These are phyloP conservation scores for Acipenser oxyrinchus DNA, from an alignment of 2,797 vertebrate species.

Conservation along the genomic window DNA sequence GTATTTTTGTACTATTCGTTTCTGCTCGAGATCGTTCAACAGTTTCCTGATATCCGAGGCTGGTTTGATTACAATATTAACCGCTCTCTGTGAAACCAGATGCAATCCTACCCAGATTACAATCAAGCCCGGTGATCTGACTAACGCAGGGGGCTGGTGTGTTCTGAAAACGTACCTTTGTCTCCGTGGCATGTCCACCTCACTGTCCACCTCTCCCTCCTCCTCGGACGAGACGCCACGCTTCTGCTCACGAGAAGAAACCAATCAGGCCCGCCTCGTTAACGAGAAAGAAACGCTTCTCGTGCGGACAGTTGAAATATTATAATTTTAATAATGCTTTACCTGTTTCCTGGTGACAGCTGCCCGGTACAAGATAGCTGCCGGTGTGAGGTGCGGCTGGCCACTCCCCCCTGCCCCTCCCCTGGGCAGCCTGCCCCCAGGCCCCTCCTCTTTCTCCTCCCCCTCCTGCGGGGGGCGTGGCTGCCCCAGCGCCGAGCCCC, in stretches of 20 bases:
- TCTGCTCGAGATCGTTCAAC: too few species aligned
- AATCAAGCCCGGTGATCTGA: not conserved
- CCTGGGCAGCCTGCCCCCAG: conserved; percentile 54
- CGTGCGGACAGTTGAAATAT: too few species aligned
- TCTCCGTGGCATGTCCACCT: conserved; percentile 81
- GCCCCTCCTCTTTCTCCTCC: conserved; percentile 66
- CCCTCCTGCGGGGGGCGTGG: conserved; percentile 46
- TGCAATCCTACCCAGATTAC: not conserved
- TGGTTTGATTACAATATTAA: too few species aligned
- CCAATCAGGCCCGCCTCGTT: not conserved
- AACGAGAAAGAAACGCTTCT: not conserved
- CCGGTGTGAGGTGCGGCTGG: conserved; percentile 76
- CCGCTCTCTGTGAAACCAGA: not conserved
- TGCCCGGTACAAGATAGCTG: conserved; percentile 83
- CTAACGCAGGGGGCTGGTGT: not conserved
- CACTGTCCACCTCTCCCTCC: conserved; percentile 92
- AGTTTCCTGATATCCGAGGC: too few species aligned
- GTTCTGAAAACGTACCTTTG: conserved; percentile 59
- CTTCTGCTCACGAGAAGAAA: conserved; percentile 43
- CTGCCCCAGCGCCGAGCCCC: conserved; percentile 44
- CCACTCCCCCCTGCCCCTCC: conserved; percentile 52
- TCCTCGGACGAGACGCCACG: conserved; percentile 87
- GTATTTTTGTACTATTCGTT: too few species aligned
- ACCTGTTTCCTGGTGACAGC: conserved; percentile 92
- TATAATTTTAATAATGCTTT: not conserved